Percentiles rank a stretch among this genome's conserved stretches.
Conservation (phyloP, 2,113 vertebrate genomes). For the Otocyon megalotis region DNA sequence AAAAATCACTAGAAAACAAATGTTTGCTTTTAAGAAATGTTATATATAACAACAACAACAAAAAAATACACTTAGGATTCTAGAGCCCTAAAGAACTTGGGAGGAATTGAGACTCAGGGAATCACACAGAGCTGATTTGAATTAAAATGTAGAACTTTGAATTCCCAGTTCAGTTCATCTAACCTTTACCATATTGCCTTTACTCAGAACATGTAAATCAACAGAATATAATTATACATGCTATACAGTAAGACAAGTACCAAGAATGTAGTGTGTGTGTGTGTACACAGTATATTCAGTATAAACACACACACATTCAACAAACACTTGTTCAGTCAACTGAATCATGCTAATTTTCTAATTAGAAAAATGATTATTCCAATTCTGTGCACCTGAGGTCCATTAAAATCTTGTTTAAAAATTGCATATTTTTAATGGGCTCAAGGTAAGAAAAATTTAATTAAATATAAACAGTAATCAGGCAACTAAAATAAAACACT, state of each 20-base stretch:
- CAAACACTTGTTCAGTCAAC: slow-evolving; percentile 40
- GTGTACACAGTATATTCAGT: neutral
- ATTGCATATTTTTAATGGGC: neutral
- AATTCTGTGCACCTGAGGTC: slow-evolving; percentile 55
- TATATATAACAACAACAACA: neutral
- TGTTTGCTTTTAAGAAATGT: neutral
- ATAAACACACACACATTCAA: neutral
- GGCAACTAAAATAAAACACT: slow-evolving; percentile 48
- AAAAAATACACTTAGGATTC: neutral
- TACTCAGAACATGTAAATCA: neutral
- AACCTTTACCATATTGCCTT: neutral
- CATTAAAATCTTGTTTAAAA: slow-evolving; percentile 69
- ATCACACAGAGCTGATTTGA: neutral
- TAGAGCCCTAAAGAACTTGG: neutral
- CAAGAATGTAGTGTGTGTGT: neutral
- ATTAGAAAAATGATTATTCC: slow-evolving; percentile 32
- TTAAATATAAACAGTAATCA: slow-evolving; percentile 63
- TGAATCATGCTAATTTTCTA: slow-evolving; percentile 50
- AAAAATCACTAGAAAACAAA: neutral
- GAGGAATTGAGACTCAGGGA: neutral
- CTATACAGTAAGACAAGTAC: neutral
- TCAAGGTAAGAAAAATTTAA: slow-evolving; percentile 55
- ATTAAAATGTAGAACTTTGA: neutral
- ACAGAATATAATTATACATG: neutral
- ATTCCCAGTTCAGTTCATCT: neutral